Percentiles rank a stretch among this genome's conserved stretches.
phyloP scores from a whole-genome alignment of 2,888 invertebrate species.

The Mycogona germanica region DNA sequence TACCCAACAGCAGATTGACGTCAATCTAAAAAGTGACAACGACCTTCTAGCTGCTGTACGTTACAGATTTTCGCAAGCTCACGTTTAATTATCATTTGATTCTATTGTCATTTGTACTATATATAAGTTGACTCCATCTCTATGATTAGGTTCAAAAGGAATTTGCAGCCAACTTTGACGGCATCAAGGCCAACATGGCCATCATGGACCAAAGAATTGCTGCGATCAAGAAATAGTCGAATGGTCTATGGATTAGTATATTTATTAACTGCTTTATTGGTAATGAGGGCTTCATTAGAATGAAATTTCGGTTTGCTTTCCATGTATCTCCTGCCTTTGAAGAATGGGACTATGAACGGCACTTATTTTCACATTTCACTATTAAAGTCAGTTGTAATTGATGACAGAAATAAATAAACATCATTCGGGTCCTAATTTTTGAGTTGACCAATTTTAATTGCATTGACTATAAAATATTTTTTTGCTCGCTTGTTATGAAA shows the following conservation, averaged over 20 bases:
- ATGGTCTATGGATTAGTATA: not conserved
- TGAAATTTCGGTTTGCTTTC: too few relatives aligned
- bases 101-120: not conserved
- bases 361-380: too few relatives aligned
- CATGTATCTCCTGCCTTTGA: too few relatives aligned
- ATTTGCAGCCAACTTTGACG: slow-evolving; percentile 63
- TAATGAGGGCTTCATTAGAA: too few relatives aligned
- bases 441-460: too few relatives aligned
- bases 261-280: too few relatives aligned
- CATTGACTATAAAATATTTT: too few relatives aligned
- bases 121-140: not conserved
- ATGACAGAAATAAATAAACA: too few relatives aligned
- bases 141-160: slow-evolving; percentile 51
- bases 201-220: slow-evolving; percentile 59
- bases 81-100: not conserved
- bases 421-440: too few relatives aligned
- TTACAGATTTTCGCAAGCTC: not conserved
- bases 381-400: too few relatives aligned
- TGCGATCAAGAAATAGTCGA: slow-evolving; percentile 40
- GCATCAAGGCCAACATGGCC: slow-evolving; percentile 59
- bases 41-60: slow-evolving; percentile 29
- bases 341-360: too few relatives aligned
- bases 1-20: slow-evolving; percentile 55
- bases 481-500: too few relatives aligned
- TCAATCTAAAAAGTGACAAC: slow-evolving; percentile 63